These are phyloP conservation scores for Hipparchia sbordonii DNA, from an alignment of 2,888 invertebrate genomes.

Conservation along the genomic window DNA sequence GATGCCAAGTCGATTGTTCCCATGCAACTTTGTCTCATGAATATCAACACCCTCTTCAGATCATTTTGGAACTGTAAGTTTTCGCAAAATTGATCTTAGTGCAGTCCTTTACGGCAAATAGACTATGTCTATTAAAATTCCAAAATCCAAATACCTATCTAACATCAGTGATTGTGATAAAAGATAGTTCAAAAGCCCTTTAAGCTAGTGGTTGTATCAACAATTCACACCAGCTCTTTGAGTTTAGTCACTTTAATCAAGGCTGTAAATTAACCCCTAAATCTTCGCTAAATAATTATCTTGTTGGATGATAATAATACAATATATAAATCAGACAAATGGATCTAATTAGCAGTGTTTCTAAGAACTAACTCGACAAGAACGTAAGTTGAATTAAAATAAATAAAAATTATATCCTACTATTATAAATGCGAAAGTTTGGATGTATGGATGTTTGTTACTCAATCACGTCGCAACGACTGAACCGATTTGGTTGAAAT, in stretches of 20 bases:
- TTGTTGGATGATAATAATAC: slow-evolving; percentile 18
- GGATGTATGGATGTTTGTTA: no score
- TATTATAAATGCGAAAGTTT: no score
- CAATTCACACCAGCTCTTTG: not conserved
- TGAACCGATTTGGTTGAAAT: no score
- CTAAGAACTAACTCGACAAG: not conserved
- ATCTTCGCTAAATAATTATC: slow-evolving; percentile 4
- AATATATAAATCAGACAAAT: slow-evolving; percentile 19
- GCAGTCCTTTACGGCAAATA: no score
- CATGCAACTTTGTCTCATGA: no score
- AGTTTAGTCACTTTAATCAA: slow-evolving; percentile 9
- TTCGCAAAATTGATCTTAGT: no score
- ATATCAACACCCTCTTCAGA: no score
- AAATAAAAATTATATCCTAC: not conserved
- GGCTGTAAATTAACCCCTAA: slow-evolving; percentile 18
- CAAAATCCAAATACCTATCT: no score
- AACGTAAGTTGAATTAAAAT: slow-evolving; percentile 14
- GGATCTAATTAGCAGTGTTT: slow-evolving; percentile 18
- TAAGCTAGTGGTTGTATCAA: not conserved
- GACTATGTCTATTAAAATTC: no score
- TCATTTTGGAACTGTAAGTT: no score
- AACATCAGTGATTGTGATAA: not conserved
- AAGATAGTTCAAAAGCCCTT: not conserved
- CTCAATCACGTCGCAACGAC: no score
- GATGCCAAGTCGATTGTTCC: no score